Evolutionary conservation across 2,113 vertebrate genomes (phyloP).

Genomic region (Tamias sibiricus): DNA sequence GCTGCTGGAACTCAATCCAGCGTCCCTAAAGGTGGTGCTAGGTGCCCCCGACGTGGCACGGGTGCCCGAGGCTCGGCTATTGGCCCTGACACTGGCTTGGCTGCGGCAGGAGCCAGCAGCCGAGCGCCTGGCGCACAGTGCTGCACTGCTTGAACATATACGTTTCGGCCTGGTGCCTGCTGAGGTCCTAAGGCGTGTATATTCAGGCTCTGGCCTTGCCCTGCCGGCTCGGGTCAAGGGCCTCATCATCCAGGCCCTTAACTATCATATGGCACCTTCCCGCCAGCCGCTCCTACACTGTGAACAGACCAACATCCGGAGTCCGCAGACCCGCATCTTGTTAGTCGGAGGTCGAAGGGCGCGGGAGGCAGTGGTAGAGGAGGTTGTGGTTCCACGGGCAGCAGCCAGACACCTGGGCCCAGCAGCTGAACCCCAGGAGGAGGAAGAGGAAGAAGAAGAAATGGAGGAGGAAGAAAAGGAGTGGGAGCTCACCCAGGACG

Average conservation of each 20-base stretch:
- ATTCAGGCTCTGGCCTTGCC: conserved; percentile 86
- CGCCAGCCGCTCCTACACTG: conserved; percentile 92
- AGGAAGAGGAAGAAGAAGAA: not conserved
- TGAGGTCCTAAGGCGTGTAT: conserved; percentile 85
- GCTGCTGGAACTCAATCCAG: conserved; percentile 90
- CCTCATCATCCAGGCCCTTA: conserved; percentile 93
- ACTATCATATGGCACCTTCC: conserved; percentile 91
- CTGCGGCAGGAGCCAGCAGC: conserved; percentile 87
- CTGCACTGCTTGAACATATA: conserved; percentile 90
- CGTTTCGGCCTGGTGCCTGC: conserved; percentile 90
- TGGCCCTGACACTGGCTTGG: conserved; percentile 92
- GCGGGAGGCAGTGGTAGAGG: conserved; percentile 71
- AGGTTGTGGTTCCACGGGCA: not conserved
- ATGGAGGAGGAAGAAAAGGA: conserved; percentile 55
- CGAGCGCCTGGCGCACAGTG: conserved; percentile 85
- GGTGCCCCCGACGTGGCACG: conserved; percentile 89
- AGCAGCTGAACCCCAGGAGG: not conserved
- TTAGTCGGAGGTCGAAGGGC: conserved; percentile 90
- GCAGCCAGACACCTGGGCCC: not conserved
- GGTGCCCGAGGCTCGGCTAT: conserved; percentile 89
- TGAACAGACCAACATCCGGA: conserved; percentile 89
- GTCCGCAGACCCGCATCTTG: conserved; percentile 87
- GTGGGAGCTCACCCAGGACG: conserved; percentile 84
- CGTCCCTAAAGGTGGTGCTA: conserved; percentile 89
- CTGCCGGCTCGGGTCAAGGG: conserved; percentile 90